A percentile compares a stretch with the other conserved stretches of the same genome.
Evolutionary conservation across 2,888 invertebrate genomes (phyloP).

Genomic region (Leucozona laternaria): DNA sequence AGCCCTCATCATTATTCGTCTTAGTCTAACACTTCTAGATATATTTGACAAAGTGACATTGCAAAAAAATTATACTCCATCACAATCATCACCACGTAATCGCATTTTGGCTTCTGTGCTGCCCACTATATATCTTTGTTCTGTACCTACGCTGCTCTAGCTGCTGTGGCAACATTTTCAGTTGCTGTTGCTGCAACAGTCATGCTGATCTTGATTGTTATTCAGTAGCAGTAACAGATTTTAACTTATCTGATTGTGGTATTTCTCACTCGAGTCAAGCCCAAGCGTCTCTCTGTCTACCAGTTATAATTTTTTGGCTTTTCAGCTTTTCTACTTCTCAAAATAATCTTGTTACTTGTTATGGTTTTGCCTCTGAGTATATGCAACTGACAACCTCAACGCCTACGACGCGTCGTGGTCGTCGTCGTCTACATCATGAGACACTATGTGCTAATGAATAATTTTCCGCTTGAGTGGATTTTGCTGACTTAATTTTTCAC

Average conservation of each 20-base stretch:
- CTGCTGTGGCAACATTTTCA: background rate
- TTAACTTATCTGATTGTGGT: slow-evolving; percentile 41
- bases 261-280: background rate
- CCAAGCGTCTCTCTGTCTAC: slow-evolving; percentile 61
- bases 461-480: slow-evolving; percentile 54
- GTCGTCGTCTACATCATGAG: slow-evolving; percentile 14
- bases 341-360: slow-evolving; percentile 28
- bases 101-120: slow-evolving; percentile 27
- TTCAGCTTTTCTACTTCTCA: background rate
- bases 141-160: background rate
- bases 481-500: slow-evolving; percentile 5
- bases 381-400: slow-evolving; percentile 5
- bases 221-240: slow-evolving; percentile 53
- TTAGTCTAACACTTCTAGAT: slow-evolving; percentile 26
- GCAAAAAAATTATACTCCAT: slow-evolving; percentile 22
- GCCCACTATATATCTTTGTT: slow-evolving; percentile 37
- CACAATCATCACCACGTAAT: slow-evolving; percentile 34
- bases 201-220: slow-evolving; percentile 52
- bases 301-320: slow-evolving; percentile 20
- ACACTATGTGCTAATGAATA: slow-evolving; percentile 29
- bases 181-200: background rate
- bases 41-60: slow-evolving; percentile 19
- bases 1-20: slow-evolving; percentile 29
- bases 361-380: slow-evolving; percentile 1
- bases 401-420: slow-evolving; percentile 38